Evolutionary conservation across 2,113 vertebrate genomes (phyloP).

Genomic region (Crotalus tigris): DNA sequence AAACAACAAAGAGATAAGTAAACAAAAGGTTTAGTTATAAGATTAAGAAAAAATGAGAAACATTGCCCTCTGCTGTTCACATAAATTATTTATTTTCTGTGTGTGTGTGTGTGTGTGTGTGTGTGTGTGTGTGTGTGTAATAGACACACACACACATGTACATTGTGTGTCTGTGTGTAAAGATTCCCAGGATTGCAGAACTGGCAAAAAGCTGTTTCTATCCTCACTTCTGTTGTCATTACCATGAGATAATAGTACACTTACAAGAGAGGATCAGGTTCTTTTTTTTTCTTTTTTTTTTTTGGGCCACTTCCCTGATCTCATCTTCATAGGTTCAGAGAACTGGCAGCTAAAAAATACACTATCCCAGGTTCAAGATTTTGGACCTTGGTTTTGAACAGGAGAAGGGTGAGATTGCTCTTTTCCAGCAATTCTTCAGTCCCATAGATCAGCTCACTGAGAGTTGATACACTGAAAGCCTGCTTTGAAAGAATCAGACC

Average conservation of each 20-base stretch:
- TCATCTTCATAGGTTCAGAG: background rate
- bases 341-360: background rate
- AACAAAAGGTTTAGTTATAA: background rate
- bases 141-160: no score
- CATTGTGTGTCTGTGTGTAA: no score
- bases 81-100: background rate
- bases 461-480: background rate
- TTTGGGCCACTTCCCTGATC: background rate
- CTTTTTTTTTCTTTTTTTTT: background rate
- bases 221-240: background rate
- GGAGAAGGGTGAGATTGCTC: background rate
- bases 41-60: background rate
- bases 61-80: slow-evolving; percentile 21
- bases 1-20: background rate
- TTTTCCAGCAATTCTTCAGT: background rate
- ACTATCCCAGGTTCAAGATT: background rate
- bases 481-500: background rate
- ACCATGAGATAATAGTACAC: background rate
- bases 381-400: background rate
- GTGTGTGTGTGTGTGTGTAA: no score
- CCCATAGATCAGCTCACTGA: background rate
- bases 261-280: background rate
- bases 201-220: background rate
- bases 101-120: no score
- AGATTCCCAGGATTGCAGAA: background rate